Evolutionary conservation across 2,888 invertebrate genomes (phyloP), one percentile per base, ranked within the genome.

Genomic region (Chloroclysta siterata): DNA sequence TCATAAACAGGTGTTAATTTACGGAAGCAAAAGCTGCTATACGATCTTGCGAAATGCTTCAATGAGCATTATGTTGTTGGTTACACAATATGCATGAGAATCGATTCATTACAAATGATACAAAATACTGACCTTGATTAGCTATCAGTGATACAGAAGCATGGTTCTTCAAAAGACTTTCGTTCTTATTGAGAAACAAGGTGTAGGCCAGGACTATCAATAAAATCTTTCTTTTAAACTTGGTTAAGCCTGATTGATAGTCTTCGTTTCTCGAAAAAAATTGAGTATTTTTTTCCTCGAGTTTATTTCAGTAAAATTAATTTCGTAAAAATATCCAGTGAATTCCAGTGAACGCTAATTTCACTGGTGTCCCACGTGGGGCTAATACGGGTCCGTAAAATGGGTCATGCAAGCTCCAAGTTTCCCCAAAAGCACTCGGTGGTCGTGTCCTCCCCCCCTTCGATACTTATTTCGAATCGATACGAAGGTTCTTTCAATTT

Each of bases 21-120:
- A 72, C 80, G 71, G 81, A 80, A 76, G 74, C 62, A 69, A 70
- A 75, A 61, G 71, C 73, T 72, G 80, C 67, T 69, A 83, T 77
- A 60, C 57, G 79, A 83, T 81, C 78, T 72, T 63, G 60, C 62
- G 72, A 72, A 71, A 76, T 75, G 81, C 76, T 78, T 77, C 71
- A 74, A 52, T 79, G 76, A 54, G 60, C 72, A 75, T 71, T 22
- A 22, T 22, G 22, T 22, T 71, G 72, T 57, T 7, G 55, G 65
- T 69, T 65, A 65, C 66, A 60, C 53, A 59, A 69, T 61, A 63
- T 63, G 48, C 64, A 63, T 66, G 69, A 50, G 69, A 71, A 69
- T 60, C 41, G 28, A 39, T 52, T 54, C 28, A 14, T 47, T 29
- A 42, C 15, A n/a, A 44, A 44, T 14, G 22, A 56, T 57, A 57